A percentile compares a stretch with the other conserved stretches of the same genome.
phyloP scores from a whole-genome alignment of 2,797 vertebrate species.

The Tamandua tetradactyla region DNA sequence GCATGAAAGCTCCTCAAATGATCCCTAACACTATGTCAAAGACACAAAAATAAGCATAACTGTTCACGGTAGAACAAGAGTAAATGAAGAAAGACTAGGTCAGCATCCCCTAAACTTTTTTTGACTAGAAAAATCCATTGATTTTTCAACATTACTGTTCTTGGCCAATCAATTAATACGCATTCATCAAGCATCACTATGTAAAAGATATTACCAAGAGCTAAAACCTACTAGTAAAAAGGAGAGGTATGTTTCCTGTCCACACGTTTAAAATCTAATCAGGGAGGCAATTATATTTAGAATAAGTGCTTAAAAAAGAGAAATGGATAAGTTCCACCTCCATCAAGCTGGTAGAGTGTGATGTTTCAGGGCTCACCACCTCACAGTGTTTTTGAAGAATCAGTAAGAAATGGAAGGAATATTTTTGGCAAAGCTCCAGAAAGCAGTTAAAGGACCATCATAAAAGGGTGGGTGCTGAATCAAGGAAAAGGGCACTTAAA shows the following conservation, averaged over 20 bases:
- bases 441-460: too few species aligned
- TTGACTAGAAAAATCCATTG: not conserved
- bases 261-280: not conserved
- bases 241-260: not conserved
- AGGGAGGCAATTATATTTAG: not conserved
- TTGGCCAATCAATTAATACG: not conserved
- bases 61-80: not conserved
- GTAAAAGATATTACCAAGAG: not conserved
- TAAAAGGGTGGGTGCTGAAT: too few species aligned
- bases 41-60: not conserved
- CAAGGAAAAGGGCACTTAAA: too few species aligned
- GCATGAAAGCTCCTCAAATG: not conserved
- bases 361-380: too few species aligned
- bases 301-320: not conserved
- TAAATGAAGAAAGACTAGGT: not conserved
- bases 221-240: not conserved
- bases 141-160: not conserved
- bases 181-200: not conserved
- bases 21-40: slow-evolving; percentile 23
- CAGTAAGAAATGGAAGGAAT: too few species aligned
- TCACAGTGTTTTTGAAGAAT: too few species aligned
- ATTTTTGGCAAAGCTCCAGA: too few species aligned
- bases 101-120: not conserved
- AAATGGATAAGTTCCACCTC: not conserved
- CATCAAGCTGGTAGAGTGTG: too few species aligned